These are phyloP conservation scores for Eupsilia transversa DNA, from an alignment of 2,888 invertebrate genomes.

Conservation along the genomic window DNA sequence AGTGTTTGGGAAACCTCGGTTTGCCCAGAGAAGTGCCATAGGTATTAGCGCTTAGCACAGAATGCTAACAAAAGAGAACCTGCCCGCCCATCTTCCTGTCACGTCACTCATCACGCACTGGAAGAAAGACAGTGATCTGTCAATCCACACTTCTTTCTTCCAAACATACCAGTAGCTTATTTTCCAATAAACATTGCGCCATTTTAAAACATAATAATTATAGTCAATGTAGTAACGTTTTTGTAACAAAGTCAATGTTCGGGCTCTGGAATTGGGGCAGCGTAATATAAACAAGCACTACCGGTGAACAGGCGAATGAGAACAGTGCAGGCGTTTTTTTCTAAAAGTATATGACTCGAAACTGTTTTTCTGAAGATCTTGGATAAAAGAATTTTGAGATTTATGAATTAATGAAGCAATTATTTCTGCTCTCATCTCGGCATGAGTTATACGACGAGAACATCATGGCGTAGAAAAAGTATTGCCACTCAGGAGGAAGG, in stretches of 20 bases:
- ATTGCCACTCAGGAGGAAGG: background rate
- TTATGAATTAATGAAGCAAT: background rate
- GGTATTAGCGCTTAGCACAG: background rate
- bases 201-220: constrained; percentile 37
- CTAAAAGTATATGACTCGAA: background rate
- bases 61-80: background rate
- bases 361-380: constrained; percentile 6
- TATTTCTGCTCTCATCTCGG: background rate
- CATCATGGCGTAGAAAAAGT: background rate
- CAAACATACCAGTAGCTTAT: constrained; percentile 17
- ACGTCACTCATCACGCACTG: background rate
- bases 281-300: constrained; percentile 71
- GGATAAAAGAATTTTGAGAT: background rate
- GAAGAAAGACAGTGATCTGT: background rate
- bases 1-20: background rate
- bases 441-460: background rate
- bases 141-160: constrained; percentile 1
- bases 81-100: background rate
- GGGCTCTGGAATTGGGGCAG: constrained; percentile 69
- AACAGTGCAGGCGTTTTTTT: constrained; percentile 31
- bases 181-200: constrained; percentile 38
- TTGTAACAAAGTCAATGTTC: constrained; percentile 59
- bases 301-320: constrained; percentile 59
- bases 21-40: background rate
- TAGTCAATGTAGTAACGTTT: constrained; percentile 47